A percentile compares a stretch with the other conserved stretches of the same genome.
Conservation (phyloP, 2,797 vertebrate species). For the Melanotaenia trifasciata region DNA sequence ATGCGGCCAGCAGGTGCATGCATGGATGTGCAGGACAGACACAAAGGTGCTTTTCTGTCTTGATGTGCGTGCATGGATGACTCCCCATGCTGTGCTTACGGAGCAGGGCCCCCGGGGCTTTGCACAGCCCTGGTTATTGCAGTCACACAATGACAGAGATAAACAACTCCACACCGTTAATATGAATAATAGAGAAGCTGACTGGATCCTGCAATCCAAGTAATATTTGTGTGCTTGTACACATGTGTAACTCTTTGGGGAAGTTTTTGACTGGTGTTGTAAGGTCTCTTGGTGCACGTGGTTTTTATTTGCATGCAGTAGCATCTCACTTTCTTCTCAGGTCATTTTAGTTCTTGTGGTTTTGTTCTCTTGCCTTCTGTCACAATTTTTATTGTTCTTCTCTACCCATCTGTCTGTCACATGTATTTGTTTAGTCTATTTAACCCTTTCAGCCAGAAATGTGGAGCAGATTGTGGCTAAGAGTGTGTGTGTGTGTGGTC, state of each 20-base stretch:
- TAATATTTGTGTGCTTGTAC: constrained; percentile 41
- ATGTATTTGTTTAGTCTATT: not conserved
- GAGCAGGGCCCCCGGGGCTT: constrained; percentile 60
- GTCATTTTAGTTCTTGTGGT: constrained; percentile 23
- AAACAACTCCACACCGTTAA: constrained; percentile 62
- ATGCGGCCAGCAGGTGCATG: constrained; percentile 19
- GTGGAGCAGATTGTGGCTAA: constrained; percentile 5
- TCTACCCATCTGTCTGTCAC: constrained; percentile 5
- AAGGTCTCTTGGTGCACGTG: constrained; percentile 11
- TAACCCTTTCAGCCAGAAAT: not conserved
- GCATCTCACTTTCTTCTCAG: constrained; percentile 8
- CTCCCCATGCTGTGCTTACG: constrained; percentile 67
- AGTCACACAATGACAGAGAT: constrained; percentile 60
- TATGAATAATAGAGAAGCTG: constrained; percentile 79
- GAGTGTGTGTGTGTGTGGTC: constrained; percentile 35
- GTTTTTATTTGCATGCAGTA: constrained; percentile 32
- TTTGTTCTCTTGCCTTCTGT: constrained; percentile 23
- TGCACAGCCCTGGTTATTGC: constrained; percentile 54
- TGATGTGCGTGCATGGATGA: constrained; percentile 33
- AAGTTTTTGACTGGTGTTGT: constrained; percentile 21
- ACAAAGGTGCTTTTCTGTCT: constrained; percentile 30
- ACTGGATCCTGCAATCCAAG: constrained; percentile 49
- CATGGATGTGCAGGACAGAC: constrained; percentile 27
- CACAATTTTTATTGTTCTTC: constrained; percentile 24
- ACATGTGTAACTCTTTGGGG: constrained; percentile 15